A percentile compares a stretch with the other conserved stretches of the same genome.
Evolutionary conservation across 2,113 vertebrate species (phyloP).

Genomic region (Mormyrus iriodes): DNA sequence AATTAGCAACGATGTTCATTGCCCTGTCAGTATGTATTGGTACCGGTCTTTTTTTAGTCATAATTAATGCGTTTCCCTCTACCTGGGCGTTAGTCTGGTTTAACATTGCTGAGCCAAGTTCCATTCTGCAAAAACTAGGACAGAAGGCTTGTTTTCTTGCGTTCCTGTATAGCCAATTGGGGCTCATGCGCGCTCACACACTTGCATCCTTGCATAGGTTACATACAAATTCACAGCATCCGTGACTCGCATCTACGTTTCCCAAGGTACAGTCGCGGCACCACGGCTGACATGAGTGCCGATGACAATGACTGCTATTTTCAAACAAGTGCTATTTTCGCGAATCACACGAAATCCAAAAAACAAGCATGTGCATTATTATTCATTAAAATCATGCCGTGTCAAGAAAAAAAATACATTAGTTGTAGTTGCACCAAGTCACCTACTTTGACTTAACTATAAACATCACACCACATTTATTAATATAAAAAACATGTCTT

Average conservation of each 20-base stretch:
- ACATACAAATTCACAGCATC: conserved; percentile 5
- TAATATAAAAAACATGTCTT: conserved; percentile 49
- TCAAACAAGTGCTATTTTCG: background rate
- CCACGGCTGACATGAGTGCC: background rate
- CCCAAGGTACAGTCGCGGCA: background rate
- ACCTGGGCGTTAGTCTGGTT: background rate
- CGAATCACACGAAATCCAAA: background rate
- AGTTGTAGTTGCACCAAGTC: conserved; percentile 12
- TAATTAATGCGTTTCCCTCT: background rate
- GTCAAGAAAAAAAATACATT: background rate
- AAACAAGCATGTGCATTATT: conserved; percentile 1
- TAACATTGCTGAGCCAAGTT: background rate
- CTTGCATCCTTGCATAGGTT: background rate
- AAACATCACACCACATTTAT: conserved; percentile 15
- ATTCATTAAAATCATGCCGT: background rate
- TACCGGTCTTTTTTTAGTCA: background rate
- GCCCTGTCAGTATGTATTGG: background rate
- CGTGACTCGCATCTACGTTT: background rate
- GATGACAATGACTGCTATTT: background rate
- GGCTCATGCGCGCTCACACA: conserved; percentile 11
- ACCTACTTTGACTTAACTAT: conserved; percentile 16
- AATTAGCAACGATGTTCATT: background rate
- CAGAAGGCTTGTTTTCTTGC: background rate
- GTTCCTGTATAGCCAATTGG: conserved; percentile 1
- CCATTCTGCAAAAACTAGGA: background rate